Evolutionary conservation across 2,797 vertebrate species (phyloP), one percentile per base, ranked within the genome.

Genomic region (Neosilurus hyrtlii): DNA sequence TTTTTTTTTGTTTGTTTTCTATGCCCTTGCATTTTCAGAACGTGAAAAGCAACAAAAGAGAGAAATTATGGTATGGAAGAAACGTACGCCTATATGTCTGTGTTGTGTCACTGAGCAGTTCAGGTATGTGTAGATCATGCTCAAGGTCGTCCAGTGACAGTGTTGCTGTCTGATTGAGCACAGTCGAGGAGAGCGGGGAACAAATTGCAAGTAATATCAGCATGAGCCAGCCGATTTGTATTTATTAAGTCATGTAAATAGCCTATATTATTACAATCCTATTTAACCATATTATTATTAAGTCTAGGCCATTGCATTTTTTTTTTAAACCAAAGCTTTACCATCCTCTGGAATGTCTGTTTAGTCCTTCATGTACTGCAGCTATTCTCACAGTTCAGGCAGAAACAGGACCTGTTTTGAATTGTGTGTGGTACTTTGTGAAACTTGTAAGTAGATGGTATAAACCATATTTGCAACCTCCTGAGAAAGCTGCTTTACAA

Each of bases 131-230:
- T 76, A 83, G 87, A 86, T 86, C 74, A 84, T 56, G 76, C 82
- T 86, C 87, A 88, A 86, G 86, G 87, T 88, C 86, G 54, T 78
- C 65, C 54, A 52, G 51, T 83, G 87, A 83, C 85, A 78, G 67
- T 68, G 57, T 81, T 86, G 35, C 76, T 65, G 76, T 83, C 81
- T 81, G 75, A 82, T 84, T 76, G 68, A 83, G 80, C 66, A 49
- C 51, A 10, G 49, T 26, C 22, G 22, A 73, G 10, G 43, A 56
- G 67, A 43, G 57, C 1, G 49, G 9, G 62, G 43, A 79, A 65
- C 61, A 43, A 65, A 24, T 78, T 78, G 43, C 15, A 54, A 65
- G 76, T 37, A 20, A 66, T 65, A 52, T 51, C 57, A 65, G 4
- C 43, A 79, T 54, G 61, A 79, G 10, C 4, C 56, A 30, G 22